phyloP scores from a whole-genome alignment of 2,113 vertebrate species.

The Clupea harengus region DNA sequence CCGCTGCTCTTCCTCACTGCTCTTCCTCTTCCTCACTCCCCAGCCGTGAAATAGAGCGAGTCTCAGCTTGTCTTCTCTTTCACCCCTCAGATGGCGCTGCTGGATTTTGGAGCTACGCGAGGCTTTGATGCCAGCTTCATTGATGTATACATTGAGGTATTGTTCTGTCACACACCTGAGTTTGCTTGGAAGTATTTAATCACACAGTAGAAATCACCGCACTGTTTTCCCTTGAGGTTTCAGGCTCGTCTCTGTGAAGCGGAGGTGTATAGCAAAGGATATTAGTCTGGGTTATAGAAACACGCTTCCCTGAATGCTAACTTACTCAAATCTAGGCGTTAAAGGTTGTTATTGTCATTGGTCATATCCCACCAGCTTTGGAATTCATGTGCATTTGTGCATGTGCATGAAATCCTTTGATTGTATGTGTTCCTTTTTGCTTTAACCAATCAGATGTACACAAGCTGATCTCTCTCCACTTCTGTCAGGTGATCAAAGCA shows the following conservation, averaged over 20 bases:
- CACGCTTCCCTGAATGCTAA: neutral
- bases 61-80: neutral
- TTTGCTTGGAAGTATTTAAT: neutral
- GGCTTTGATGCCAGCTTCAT: conserved; percentile 89
- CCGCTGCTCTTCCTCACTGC: too few species aligned
- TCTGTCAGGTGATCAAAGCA: conserved; percentile 81
- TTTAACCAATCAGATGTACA: neutral
- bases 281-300: neutral
- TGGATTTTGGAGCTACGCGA: conserved; percentile 94
- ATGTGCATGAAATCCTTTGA: neutral
- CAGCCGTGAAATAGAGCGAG: neutral
- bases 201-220: neutral
- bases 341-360: too few species aligned
- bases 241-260: neutral
- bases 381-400: neutral
- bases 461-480: neutral
- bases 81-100: conserved; percentile 81
- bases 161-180: neutral
- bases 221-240: neutral
- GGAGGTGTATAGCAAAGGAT: neutral
- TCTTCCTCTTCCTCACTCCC: neutral
- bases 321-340: too few species aligned
- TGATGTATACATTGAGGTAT: conserved; percentile 90
- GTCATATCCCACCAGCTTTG: neutral
- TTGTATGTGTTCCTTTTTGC: neutral